Evolutionary conservation across 2,888 invertebrate genomes (phyloP).

Genomic region (Sympetrum striolatum): DNA sequence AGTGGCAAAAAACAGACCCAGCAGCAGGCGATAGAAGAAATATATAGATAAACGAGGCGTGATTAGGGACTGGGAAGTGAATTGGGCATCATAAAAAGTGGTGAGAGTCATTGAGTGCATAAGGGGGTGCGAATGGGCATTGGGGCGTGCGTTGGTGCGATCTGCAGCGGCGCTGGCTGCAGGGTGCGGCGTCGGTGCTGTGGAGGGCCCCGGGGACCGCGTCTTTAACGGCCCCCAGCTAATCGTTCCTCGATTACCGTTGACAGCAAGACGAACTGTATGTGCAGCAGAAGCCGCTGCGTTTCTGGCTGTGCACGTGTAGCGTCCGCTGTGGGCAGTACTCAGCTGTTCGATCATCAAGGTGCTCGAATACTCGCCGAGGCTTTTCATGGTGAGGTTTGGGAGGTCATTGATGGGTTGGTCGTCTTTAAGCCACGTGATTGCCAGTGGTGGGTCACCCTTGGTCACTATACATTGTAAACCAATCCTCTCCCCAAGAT

Average conservation of each 20-base stretch:
- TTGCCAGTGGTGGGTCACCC: conserved; percentile 59
- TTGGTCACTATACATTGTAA: conserved; percentile 55
- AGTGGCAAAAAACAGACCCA: conserved; percentile 42
- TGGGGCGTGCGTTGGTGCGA: conserved; percentile 7
- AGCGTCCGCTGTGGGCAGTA: conserved; percentile 71
- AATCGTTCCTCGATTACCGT: conserved; percentile 47
- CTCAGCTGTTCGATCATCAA: conserved; percentile 53
- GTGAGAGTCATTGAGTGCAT: conserved; percentile 7
- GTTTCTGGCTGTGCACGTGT: conserved; percentile 84
- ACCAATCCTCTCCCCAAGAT: conserved; percentile 54
- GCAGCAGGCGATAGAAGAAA: conserved; percentile 44
- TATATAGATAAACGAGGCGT: conserved; percentile 18
- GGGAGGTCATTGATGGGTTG: conserved; percentile 51
- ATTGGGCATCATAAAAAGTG: neutral
- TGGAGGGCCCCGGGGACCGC: conserved; percentile 1
- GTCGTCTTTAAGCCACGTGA: conserved; percentile 60
- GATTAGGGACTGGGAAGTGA: neutral
- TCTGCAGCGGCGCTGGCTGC: conserved; percentile 43
- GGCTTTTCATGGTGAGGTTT: conserved; percentile 51
- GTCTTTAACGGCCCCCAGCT: neutral
- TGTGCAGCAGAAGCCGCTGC: conserved; percentile 67
- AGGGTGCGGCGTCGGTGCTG: conserved; percentile 40
- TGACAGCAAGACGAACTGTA: conserved; percentile 53
- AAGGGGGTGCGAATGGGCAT: neutral
- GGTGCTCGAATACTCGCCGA: conserved; percentile 54